Base-by-base conservation (phyloP, 2,797 vertebrate genomes). In the Masticophis lateralis region DNA sequence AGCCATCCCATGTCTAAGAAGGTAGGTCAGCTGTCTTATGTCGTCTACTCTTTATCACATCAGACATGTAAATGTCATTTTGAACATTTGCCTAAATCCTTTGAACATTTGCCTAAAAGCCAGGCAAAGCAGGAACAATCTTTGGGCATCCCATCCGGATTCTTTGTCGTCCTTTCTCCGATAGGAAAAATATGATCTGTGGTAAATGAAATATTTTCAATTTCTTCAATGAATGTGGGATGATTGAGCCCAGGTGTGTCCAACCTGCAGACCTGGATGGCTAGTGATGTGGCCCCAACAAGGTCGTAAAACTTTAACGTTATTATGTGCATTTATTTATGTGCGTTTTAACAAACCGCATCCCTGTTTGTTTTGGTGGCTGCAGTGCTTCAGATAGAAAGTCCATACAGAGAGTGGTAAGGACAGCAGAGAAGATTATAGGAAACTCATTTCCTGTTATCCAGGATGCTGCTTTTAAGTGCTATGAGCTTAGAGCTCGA, bases 1-100 rank as follows among this genome's bases (percentile, higher is more conserved):
- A 88, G 63, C 89, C 93, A 91, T 92, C 96, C 96, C 92, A 89
- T 95, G 96, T 93, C 86, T 90, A 14, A 79, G 86, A 91, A 89
- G 20, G 93, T 56, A 59, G 6, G 20, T 13, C 59, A 69, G 90
- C 95, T 95, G 92, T 47, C 43, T 94, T 43, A 92, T 60, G 43
- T 88, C 92, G 86, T 74, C 1, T 0, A 14, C 56, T 13, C 53
- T 20, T 28, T 91, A 20, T 94, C 95, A 96, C 89, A 55, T 94
- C 95, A 96, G 0, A 27, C 90, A 91, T 93, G 91, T 61, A 96
- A 96, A 90, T 91, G 28, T 53, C 60, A 4, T 59, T n/a, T 51
- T 47, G 63, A 61, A 61, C 88, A 83, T 25, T 27, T 91, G 89
- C 37, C 37, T 90, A 32, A 59, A 86, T n/a, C 51, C 13, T 61